A percentile compares a stretch with the other conserved stretches of the same genome.
Conservation (phyloP, 2,888 invertebrate genomes). For the Galerucella calmariensis region DNA sequence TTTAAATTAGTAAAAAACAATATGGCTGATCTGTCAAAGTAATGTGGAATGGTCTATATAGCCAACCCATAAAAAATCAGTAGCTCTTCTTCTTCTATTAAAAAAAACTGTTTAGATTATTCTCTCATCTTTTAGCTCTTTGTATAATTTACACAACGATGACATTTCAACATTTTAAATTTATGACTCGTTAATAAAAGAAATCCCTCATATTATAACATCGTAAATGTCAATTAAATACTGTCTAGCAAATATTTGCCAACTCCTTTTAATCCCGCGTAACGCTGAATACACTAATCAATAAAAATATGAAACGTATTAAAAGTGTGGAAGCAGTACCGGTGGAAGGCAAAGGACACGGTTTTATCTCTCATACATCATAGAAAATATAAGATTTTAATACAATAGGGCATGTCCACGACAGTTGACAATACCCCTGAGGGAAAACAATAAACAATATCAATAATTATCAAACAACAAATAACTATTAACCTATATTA, state of each 20-base stretch:
- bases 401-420: too few species aligned
- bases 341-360: background rate
- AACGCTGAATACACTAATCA: slow-evolving; percentile 14
- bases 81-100: too few species aligned
- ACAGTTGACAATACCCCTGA: too few species aligned
- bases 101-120: background rate
- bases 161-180: background rate
- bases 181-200: background rate
- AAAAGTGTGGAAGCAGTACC: background rate
- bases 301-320: slow-evolving; percentile 8
- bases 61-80: too few species aligned
- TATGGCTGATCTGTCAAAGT: too few species aligned
- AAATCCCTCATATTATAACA: background rate
- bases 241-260: slow-evolving; percentile 7
- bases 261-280: slow-evolving; percentile 5
- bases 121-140: background rate
- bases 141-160: background rate
- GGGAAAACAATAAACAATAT: too few species aligned
- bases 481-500: too few species aligned
- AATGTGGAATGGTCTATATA: too few species aligned
- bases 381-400: background rate
- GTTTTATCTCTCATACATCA: too few species aligned
- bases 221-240: slow-evolving; percentile 14
- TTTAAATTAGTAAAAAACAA: too few species aligned
- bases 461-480: too few species aligned